These are phyloP conservation scores for Malurus elegans DNA, from an alignment of 2,113 vertebrate genomes.

Conservation along the genomic window DNA sequence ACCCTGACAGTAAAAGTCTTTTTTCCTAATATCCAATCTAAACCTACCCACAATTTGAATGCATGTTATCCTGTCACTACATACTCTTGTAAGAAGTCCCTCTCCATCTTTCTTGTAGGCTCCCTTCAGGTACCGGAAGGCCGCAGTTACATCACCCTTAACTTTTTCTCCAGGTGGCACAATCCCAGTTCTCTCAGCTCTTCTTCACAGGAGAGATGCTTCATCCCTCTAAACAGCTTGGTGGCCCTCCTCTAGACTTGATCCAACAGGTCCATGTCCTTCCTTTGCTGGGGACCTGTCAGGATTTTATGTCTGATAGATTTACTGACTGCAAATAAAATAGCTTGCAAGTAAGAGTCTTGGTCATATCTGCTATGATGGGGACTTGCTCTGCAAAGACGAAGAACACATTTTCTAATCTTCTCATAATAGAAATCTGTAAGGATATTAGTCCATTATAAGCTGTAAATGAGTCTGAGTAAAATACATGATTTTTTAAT, in stretches of 20 bases:
- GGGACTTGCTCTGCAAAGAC: not conserved
- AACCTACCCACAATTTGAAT: not conserved
- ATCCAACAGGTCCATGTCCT: not conserved
- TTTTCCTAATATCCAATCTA: not conserved
- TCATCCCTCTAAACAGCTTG: not conserved
- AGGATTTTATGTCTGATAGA: not conserved
- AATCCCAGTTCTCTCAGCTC: not conserved
- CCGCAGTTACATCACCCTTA: not conserved
- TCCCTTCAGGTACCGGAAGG: not conserved
- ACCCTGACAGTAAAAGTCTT: not conserved
- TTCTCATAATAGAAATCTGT: not conserved
- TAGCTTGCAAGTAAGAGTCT: not conserved
- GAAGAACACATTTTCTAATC: not conserved
- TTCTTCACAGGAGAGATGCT: not conserved
- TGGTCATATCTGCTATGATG: not conserved
- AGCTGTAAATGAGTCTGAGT: not conserved
- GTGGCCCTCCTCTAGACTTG: not conserved
- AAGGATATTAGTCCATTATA: slow-evolving; percentile 6
- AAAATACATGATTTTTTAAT: not conserved
- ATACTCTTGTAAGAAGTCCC: not conserved
- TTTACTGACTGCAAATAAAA: not conserved
- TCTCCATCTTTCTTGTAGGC: not conserved
- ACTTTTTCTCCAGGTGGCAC: not conserved
- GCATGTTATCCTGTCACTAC: not conserved
- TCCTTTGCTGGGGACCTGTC: not conserved